These are phyloP conservation scores for Melanotaenia nigrans DNA, from an alignment of 2,797 vertebrate species.

Conservation along the genomic window DNA sequence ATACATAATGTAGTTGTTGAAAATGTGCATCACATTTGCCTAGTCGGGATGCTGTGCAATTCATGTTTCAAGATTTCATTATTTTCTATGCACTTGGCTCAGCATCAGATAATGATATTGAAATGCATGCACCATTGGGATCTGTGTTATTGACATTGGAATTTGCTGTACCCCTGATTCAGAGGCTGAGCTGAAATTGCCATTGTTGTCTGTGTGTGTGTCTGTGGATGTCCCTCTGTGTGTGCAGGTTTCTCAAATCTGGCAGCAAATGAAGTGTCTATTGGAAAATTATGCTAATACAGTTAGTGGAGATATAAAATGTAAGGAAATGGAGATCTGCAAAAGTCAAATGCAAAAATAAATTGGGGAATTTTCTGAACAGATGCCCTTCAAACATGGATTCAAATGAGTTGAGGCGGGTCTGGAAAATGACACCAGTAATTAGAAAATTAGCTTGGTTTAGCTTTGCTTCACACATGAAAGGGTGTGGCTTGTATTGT, in stretches of 20 bases:
- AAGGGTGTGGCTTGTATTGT: conserved; percentile 43
- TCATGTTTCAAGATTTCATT: conserved; percentile 74
- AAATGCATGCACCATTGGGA: conserved; percentile 76
- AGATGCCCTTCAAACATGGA: conserved; percentile 51
- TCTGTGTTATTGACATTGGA: conserved; percentile 78
- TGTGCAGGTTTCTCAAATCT: conserved; percentile 53
- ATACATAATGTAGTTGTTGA: conserved; percentile 44
- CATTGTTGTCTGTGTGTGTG: conserved; percentile 56
- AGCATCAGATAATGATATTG: conserved; percentile 77
- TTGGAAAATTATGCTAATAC: conserved; percentile 76
- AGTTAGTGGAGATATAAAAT: conserved; percentile 56
- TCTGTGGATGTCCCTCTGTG: conserved; percentile 24
- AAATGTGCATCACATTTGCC: conserved; percentile 56
- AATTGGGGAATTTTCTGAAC: conserved; percentile 39
- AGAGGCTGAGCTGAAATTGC: conserved; percentile 68
- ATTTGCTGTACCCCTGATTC: conserved; percentile 69
- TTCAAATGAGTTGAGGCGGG: conserved; percentile 15
- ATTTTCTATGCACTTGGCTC: conserved; percentile 69
- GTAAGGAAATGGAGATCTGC: conserved; percentile 61
- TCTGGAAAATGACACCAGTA: conserved; percentile 52
- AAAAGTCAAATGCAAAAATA: conserved; percentile 50
- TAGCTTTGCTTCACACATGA: conserved; percentile 36
- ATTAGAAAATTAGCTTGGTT: conserved; percentile 52
- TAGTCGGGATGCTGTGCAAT: conserved; percentile 39
- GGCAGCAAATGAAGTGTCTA: conserved; percentile 73